A percentile compares a stretch with the other conserved stretches of the same genome.
These are phyloP conservation scores for Salvelinus fontinalis DNA, from an alignment of 2,113 vertebrate genomes.

Conservation along the genomic window DNA sequence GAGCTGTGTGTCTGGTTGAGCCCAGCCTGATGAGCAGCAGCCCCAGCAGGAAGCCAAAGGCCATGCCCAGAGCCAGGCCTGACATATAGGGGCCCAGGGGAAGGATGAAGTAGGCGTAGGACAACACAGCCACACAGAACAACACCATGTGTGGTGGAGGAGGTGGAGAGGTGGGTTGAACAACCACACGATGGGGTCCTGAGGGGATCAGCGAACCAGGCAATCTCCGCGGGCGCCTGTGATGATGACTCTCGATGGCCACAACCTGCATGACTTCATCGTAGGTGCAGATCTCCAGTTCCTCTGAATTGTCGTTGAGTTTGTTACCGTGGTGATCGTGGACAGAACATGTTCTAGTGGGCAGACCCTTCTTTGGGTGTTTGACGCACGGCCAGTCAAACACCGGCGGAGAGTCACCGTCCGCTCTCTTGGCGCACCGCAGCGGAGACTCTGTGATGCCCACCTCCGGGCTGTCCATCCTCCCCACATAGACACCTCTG, in stretches of 20 bases:
- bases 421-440: constrained; percentile 30
- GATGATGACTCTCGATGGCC: constrained; percentile 35
- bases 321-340: constrained; percentile 19
- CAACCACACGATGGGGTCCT: not conserved
- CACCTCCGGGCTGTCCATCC: constrained; percentile 46
- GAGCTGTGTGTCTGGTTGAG: constrained; percentile 40
- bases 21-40: constrained; percentile 78
- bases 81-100: constrained; percentile 83
- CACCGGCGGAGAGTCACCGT: constrained; percentile 49
- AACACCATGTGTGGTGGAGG: constrained; percentile 75
- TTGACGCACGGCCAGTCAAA: constrained; percentile 63
- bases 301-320: constrained; percentile 45
- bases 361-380: constrained; percentile 17
- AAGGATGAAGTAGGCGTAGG: constrained; percentile 81
- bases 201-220: not conserved
- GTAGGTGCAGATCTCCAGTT: constrained; percentile 73
- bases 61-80: constrained; percentile 80
- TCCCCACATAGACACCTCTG: constrained; percentile 40
- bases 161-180: constrained; percentile 4
- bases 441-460: constrained; percentile 40
- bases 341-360: constrained; percentile 41
- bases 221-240: not conserved
- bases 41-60: constrained; percentile 80
- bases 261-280: constrained; percentile 74
- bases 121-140: constrained; percentile 70